These are phyloP conservation scores for Helicorthomorpha holstii DNA, from an alignment of 1,140 invertebrate genomes.

Conservation along the genomic window DNA sequence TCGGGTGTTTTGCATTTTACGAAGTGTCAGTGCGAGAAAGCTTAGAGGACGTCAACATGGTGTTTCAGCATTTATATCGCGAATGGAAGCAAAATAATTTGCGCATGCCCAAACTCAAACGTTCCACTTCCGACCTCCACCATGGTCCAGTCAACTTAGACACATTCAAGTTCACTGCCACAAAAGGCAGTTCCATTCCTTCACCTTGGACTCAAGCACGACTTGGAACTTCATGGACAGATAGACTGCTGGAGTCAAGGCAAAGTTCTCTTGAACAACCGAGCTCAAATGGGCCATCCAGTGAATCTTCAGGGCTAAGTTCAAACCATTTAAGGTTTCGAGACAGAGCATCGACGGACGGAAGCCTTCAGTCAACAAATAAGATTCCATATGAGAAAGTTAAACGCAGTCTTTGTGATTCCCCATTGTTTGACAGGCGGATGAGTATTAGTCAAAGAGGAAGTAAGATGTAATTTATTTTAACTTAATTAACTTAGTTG, in stretches of 20 bases:
- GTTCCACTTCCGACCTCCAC: constrained; percentile 6
- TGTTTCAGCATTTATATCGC: constrained; percentile 20
- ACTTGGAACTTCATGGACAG: neutral
- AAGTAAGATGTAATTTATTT: too few relatives aligned
- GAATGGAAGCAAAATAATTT: neutral
- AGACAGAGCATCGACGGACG: constrained; percentile 41
- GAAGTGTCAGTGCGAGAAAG: constrained; percentile 68
- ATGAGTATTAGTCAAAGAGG: constrained; percentile 28
- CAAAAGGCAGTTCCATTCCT: neutral
- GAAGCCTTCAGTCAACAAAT: constrained; percentile 20
- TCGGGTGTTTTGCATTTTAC: constrained; percentile 62
- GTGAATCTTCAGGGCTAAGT: too few relatives aligned
- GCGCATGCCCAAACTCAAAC: neutral
- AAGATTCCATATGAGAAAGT: constrained; percentile 4
- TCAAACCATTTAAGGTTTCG: constrained; percentile 24
- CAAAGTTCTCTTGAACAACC: neutral
- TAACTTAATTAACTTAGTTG: too few relatives aligned
- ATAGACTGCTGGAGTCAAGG: neutral
- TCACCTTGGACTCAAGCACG: neutral
- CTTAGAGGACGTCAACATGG: constrained; percentile 33
- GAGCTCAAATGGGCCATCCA: too few relatives aligned
- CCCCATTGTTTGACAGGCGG: constrained; percentile 18
- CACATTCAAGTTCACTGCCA: constrained; percentile 2
- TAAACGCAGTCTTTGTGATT: neutral
- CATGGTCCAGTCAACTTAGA: constrained; percentile 4